Evolutionary conservation across 2,888 invertebrate species (phyloP), one percentile per base, ranked within the genome.

Genomic region (Trichacis sp.): DNA sequence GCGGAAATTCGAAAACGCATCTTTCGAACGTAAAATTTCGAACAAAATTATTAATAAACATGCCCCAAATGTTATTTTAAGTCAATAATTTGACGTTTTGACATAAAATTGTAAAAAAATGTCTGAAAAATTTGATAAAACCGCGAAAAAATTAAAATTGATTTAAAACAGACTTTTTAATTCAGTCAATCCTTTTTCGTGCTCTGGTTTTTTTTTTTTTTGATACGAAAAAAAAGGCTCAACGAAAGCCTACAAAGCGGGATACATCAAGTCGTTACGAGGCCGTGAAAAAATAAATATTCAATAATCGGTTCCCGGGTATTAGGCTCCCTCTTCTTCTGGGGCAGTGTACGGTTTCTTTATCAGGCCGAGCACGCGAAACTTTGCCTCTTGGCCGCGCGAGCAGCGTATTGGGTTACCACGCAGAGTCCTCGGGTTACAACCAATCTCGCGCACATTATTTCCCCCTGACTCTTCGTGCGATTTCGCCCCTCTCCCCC

Each of bases 391-490:
- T 47, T 24, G 43, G 64, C 40, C 60, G 62, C 47, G 58, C 64
- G 51, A 54, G 53, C 51, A 57, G 65, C 68, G 70, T 77, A 79
- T 81, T 78, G 73, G 75, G 78, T 80, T 81, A 80, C 81, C 70
- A 70, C 64, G 72, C 66, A 64, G 61, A 71, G 75, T 80, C 80
- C 75, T 81, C 82, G 75, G 77, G 77, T 82, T 81, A 82, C 82
- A 80, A 75, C 72, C 82, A 79, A 82, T 82, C 80, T 81, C 77
- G 74, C 75, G 75, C 75, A 76, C 76, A 75, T 80, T 81, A 79
- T 78, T 79, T 76, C 73, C 71, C 24, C 64, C 55, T 67, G 56
- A 63, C 64, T 65, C 58, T 40, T 81, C 77, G 74, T 74, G 75
- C 75, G 75, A 76, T 74, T 80, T 81, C 78, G 78, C 79, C 75